A percentile compares a stretch with the other conserved stretches of the same genome.
Evolutionary conservation across 2,888 invertebrate genomes (phyloP).

Genomic region (Celastrina argiolus): DNA sequence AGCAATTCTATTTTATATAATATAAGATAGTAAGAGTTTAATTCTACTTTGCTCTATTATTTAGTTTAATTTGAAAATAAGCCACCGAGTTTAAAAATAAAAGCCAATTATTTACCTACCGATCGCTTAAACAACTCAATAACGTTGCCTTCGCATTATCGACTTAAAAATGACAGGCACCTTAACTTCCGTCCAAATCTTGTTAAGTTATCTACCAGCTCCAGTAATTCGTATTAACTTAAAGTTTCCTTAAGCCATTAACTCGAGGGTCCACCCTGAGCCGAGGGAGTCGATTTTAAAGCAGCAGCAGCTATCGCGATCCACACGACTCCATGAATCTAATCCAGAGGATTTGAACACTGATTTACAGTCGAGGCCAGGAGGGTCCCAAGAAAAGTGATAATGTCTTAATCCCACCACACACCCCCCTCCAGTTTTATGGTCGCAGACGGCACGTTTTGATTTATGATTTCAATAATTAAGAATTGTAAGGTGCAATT

Average conservation of each 20-base stretch:
- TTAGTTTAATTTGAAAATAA: neutral
- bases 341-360: constrained; percentile 77
- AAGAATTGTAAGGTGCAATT: constrained; percentile 78
- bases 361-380: constrained; percentile 75
- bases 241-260: constrained; percentile 60
- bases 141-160: neutral
- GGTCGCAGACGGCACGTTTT: constrained; percentile 75
- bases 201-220: constrained; percentile 62
- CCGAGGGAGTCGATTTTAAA: constrained; percentile 72
- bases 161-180: constrained; percentile 6
- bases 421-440: constrained; percentile 73
- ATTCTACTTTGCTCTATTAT: too few relatives aligned
- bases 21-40: too few relatives aligned
- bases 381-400: constrained; percentile 80
- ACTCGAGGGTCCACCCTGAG: constrained; percentile 58
- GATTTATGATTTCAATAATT: constrained; percentile 79
- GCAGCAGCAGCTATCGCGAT: constrained; percentile 70
- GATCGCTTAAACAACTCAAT: neutral
- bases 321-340: constrained; percentile 77
- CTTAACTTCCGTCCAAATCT: constrained; percentile 29
- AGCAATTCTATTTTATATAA: too few relatives aligned
- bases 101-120: neutral
- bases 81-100: neutral
- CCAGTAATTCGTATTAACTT: constrained; percentile 64
- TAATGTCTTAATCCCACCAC: constrained; percentile 82